Evolutionary conservation across 2,888 invertebrate genomes (phyloP).

Genomic region (Agonopterix heracliana): DNA sequence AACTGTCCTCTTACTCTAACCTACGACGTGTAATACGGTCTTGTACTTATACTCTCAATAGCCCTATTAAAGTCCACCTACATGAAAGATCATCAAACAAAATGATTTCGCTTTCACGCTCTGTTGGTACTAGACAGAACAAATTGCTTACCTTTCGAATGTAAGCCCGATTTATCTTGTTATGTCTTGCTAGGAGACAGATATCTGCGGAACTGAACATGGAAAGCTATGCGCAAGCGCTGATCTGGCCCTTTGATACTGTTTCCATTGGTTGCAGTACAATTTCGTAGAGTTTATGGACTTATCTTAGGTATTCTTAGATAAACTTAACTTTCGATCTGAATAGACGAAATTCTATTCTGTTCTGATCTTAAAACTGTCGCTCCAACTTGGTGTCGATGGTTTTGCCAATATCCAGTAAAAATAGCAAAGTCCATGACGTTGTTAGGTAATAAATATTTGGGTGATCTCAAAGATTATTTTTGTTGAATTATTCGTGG

Average conservation of each 20-base stretch:
- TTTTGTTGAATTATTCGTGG: too few relatives aligned
- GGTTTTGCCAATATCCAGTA: too few relatives aligned
- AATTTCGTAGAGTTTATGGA: too few relatives aligned
- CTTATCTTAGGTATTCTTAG: too few relatives aligned
- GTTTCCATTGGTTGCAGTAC: constrained; percentile 16
- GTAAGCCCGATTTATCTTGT: constrained; percentile 37
- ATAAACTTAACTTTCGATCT: too few relatives aligned
- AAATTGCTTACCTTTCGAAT: constrained; percentile 62
- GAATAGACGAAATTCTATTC: too few relatives aligned
- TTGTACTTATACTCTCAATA: not conserved
- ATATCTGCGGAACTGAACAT: constrained; percentile 29
- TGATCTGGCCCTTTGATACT: constrained; percentile 25
- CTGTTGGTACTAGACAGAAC: constrained; percentile 29
- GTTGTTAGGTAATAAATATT: too few relatives aligned
- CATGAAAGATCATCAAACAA: constrained; percentile 23
- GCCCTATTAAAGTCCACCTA: constrained; percentile 15
- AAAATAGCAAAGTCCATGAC: too few relatives aligned
- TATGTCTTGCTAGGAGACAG: constrained; percentile 37
- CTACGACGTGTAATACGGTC: not conserved
- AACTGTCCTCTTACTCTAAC: too few relatives aligned
- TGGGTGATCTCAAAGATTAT: too few relatives aligned
- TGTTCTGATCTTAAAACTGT: too few relatives aligned
- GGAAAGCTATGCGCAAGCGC: constrained; percentile 31
- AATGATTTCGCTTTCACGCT: constrained; percentile 39
- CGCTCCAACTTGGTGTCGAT: too few relatives aligned